phyloP scores from a whole-genome alignment of 2,113 vertebrate genomes.

The Microcebus lehilahytsara region DNA sequence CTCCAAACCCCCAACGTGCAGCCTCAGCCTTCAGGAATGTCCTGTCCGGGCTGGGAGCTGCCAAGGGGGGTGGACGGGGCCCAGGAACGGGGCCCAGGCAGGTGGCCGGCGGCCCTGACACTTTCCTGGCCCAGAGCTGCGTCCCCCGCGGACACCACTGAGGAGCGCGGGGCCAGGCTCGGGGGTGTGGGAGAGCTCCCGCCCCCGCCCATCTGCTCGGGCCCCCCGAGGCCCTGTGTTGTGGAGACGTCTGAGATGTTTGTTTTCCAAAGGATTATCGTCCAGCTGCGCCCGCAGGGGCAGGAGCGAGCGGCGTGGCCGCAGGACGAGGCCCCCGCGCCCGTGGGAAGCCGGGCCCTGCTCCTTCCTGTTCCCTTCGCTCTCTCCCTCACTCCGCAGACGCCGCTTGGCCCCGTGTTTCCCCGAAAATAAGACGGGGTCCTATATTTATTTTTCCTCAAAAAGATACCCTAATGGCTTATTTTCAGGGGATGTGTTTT shows the following conservation, averaged over 20 bases:
- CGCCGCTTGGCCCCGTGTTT: background rate
- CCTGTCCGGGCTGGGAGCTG: slow-evolving; percentile 35
- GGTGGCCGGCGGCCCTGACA: slow-evolving; percentile 71
- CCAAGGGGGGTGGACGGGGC: slow-evolving; percentile 60
- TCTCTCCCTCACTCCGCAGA: background rate
- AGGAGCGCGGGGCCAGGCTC: slow-evolving; percentile 8
- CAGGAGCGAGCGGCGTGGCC: background rate
- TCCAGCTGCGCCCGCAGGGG: slow-evolving; percentile 66
- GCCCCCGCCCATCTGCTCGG: slow-evolving; percentile 48
- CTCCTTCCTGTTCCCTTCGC: too few relatives aligned
- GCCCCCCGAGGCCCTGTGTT: slow-evolving; percentile 54
- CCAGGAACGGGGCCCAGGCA: slow-evolving; percentile 68
- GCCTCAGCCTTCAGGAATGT: slow-evolving; percentile 74
- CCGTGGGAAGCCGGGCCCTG: background rate
- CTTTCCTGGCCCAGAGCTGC: slow-evolving; percentile 54
- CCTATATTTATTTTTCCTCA: too few relatives aligned
- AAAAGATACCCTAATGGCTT: too few relatives aligned
- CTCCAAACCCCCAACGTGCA: background rate
- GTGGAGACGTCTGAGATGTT: slow-evolving; percentile 62
- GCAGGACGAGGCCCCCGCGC: background rate
- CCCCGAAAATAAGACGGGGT: too few relatives aligned
- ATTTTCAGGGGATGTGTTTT: too few relatives aligned
- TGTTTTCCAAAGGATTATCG: slow-evolving; percentile 61
- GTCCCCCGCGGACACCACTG: slow-evolving; percentile 17
- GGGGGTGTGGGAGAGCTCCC: slow-evolving; percentile 29